phyloP scores from a whole-genome alignment of 2,797 vertebrate species.

The Sitta carolinensis region DNA sequence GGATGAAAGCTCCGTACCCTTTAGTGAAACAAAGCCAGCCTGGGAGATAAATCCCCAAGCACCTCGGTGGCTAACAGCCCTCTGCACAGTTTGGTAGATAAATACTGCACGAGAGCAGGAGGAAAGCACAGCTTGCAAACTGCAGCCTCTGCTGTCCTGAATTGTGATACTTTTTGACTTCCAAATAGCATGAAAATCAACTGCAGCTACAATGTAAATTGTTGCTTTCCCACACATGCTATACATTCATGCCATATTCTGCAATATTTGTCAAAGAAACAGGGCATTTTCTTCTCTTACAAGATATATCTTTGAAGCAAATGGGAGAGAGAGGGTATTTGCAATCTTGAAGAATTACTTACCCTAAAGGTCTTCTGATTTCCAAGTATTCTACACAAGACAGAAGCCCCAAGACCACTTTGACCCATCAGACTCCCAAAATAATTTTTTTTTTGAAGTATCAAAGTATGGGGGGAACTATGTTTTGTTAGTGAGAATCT shows the following conservation, averaged over 20 bases:
- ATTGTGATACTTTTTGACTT: not conserved
- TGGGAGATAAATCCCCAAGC: slow-evolving; percentile 19
- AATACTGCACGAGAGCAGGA: not conserved
- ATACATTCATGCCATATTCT: not conserved
- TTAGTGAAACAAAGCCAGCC: slow-evolving; percentile 18
- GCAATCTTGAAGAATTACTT: not conserved
- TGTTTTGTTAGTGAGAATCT: not conserved
- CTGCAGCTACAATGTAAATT: not conserved
- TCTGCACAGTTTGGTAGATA: not conserved
- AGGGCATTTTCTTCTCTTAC: not conserved
- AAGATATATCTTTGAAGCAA: not conserved
- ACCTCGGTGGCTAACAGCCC: not conserved
- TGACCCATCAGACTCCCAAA: not conserved
- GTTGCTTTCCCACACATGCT: not conserved
- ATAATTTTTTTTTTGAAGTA: not conserved
- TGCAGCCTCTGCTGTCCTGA: not conserved
- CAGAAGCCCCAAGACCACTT: not conserved
- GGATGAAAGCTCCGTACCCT: slow-evolving; percentile 4
- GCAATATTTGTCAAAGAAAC: not conserved
- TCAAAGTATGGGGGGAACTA: not conserved
- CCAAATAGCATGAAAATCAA: not conserved
- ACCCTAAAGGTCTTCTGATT: not conserved
- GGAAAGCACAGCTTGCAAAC: not conserved
- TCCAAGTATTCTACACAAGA: not conserved
- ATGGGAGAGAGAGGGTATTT: not conserved